phyloP scores from a whole-genome alignment of 2,888 invertebrate species.

The Dolichomitus sp. region DNA sequence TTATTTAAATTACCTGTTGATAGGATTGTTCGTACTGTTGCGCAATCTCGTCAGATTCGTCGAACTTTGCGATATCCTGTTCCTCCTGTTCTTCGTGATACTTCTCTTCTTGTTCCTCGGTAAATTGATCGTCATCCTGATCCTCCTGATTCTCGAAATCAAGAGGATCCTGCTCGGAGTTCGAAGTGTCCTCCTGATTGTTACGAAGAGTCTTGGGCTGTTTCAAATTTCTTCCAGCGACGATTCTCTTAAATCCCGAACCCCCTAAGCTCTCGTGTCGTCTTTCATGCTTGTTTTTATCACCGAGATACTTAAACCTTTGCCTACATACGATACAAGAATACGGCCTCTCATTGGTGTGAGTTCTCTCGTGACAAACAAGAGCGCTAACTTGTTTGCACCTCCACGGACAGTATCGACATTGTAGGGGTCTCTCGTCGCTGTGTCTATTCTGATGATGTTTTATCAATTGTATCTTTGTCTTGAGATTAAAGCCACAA shows the following conservation, averaged over 20 bases:
- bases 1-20: conserved; percentile 65
- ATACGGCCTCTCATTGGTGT: conserved; percentile 84
- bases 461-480: conserved; percentile 84
- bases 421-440: conserved; percentile 83
- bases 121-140: conserved; percentile 63
- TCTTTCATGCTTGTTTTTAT: conserved; percentile 84
- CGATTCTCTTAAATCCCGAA: conserved; percentile 83
- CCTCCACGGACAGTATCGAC: conserved; percentile 83
- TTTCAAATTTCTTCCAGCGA: conserved; percentile 80
- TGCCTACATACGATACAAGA: conserved; percentile 83
- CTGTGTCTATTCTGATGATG: conserved; percentile 85
- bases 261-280: conserved; percentile 84
- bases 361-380: conserved; percentile 85
- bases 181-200: conserved; percentile 69
- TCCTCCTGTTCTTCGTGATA: conserved; percentile 69
- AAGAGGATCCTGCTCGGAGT: conserved; percentile 4
- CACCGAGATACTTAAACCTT: conserved; percentile 84
- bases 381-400: conserved; percentile 85
- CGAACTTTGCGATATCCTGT: conserved; percentile 74
- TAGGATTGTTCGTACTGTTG: conserved; percentile 63
- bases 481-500: conserved; percentile 84
- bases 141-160: conserved; percentile 68
- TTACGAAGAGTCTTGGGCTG: conserved; percentile 72
- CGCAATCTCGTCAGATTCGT: conserved; percentile 56
- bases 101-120: conserved; percentile 59